These are phyloP conservation scores for Struthio camelus DNA, from an alignment of 2,113 vertebrate species.

Conservation along the genomic window DNA sequence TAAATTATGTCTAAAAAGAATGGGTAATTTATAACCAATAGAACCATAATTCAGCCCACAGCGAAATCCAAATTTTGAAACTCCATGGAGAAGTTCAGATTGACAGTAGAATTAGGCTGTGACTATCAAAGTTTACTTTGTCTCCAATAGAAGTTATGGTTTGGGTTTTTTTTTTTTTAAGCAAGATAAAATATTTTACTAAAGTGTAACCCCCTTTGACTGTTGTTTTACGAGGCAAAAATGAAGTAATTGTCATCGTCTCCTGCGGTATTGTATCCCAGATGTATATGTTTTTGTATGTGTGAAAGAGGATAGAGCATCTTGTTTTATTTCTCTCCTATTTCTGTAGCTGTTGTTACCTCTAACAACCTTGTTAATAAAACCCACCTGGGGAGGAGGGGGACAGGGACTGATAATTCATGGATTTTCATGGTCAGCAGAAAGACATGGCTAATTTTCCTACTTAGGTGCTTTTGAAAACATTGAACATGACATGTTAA, in stretches of 20 bases:
- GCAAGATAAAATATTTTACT: neutral
- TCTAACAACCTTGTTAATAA: neutral
- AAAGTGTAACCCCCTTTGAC: neutral
- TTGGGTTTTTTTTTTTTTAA: neutral
- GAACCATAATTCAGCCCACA: neutral
- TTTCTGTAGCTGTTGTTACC: neutral
- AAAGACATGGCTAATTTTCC: neutral
- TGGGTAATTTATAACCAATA: neutral
- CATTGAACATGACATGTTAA: neutral
- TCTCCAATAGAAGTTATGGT: neutral
- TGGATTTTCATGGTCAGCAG: neutral
- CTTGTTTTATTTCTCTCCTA: neutral
- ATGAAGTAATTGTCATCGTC: neutral
- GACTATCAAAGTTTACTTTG: neutral
- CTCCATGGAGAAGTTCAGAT: neutral
- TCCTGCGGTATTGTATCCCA: neutral
- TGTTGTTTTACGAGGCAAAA: neutral
- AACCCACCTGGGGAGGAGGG: neutral
- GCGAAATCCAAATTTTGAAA: neutral
- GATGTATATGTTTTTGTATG: neutral
- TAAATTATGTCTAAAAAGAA: neutral
- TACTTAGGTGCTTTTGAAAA: neutral
- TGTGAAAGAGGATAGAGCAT: neutral
- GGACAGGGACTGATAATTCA: neutral
- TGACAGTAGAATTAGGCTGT: neutral